phyloP scores from a whole-genome alignment of 2,888 invertebrate genomes.

The Fabriciana adippe region DNA sequence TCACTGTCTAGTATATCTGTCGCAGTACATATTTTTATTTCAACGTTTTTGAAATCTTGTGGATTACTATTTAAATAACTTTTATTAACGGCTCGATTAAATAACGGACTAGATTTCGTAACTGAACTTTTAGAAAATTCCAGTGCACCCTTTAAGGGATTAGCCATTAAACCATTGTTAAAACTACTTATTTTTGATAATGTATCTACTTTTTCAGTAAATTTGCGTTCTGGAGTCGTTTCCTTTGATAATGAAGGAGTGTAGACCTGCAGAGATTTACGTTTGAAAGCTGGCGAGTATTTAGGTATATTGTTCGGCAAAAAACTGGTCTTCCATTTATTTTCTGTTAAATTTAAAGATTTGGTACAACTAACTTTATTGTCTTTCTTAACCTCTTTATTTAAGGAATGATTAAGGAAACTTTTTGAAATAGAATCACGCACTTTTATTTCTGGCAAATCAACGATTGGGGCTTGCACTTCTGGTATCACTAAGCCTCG shows the following conservation, averaged over 20 bases:
- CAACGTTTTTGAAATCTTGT: constrained; percentile 70
- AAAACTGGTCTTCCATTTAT: constrained; percentile 71
- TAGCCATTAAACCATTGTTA: constrained; percentile 49
- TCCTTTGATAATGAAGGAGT: constrained; percentile 73
- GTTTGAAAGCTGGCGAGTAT: constrained; percentile 91
- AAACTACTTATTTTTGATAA: constrained; percentile 54
- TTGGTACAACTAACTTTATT: constrained; percentile 58
- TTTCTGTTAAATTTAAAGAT: constrained; percentile 61
- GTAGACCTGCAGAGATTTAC: constrained; percentile 87
- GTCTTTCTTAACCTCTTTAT: constrained; percentile 55
- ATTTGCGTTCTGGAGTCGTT: constrained; percentile 73
- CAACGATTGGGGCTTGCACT: constrained; percentile 84
- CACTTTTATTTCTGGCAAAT: constrained; percentile 92
- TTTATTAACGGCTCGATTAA: constrained; percentile 60
- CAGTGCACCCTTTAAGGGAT: constrained; percentile 50
- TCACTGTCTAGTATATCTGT: constrained; percentile 87
- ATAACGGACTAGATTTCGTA: constrained; percentile 51
- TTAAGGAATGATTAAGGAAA: constrained; percentile 69
- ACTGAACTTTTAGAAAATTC: constrained; percentile 45
- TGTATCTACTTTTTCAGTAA: constrained; percentile 58
- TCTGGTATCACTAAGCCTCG: constrained; percentile 95
- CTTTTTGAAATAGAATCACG: constrained; percentile 81
- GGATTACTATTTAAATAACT: constrained; percentile 54
- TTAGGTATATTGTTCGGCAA: constrained; percentile 85
- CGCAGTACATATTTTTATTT: constrained; percentile 73